Evolutionary conservation across 2,888 invertebrate genomes (phyloP).

Genomic region (Drosophila gaucha): DNA sequence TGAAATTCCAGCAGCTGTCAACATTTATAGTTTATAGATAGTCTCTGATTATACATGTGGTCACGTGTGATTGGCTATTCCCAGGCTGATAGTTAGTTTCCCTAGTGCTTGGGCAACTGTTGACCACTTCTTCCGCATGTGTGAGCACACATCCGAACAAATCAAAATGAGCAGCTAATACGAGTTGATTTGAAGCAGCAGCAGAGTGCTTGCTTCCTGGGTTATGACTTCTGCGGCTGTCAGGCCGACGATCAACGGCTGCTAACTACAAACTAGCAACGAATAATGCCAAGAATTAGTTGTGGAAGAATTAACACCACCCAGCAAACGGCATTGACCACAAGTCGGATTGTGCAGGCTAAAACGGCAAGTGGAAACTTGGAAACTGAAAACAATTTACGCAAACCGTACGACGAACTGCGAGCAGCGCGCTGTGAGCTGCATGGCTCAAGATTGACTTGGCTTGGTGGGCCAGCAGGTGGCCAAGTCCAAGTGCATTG

Average conservation of each 20-base stretch:
- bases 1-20: constrained; percentile 17
- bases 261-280: constrained; percentile 46
- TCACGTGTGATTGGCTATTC: constrained; percentile 30
- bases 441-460: constrained; percentile 44
- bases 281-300: constrained; percentile 75
- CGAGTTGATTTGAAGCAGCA: constrained; percentile 45
- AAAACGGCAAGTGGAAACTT: constrained; percentile 50
- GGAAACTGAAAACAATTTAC: constrained; percentile 73
- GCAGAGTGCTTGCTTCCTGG: constrained; percentile 58
- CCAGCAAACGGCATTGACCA: constrained; percentile 75
- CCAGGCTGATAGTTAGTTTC: constrained; percentile 40
- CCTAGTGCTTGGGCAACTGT: constrained; percentile 22
- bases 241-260: constrained; percentile 44
- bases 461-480: constrained; percentile 58
- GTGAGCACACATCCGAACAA: constrained; percentile 41
- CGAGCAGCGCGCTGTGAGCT: not conserved
- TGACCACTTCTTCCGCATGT: constrained; percentile 61
- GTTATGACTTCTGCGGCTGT: constrained; percentile 78
- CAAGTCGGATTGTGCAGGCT: constrained; percentile 63
- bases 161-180: constrained; percentile 52
- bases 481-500: constrained; percentile 70
- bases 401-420: constrained; percentile 59
- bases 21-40: constrained; percentile 2
- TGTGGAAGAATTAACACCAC: constrained; percentile 79
- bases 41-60: constrained; percentile 15